Evolutionary conservation across 2,113 vertebrate species (phyloP).

Genomic region (Periophthalmodon schlosseri): DNA sequence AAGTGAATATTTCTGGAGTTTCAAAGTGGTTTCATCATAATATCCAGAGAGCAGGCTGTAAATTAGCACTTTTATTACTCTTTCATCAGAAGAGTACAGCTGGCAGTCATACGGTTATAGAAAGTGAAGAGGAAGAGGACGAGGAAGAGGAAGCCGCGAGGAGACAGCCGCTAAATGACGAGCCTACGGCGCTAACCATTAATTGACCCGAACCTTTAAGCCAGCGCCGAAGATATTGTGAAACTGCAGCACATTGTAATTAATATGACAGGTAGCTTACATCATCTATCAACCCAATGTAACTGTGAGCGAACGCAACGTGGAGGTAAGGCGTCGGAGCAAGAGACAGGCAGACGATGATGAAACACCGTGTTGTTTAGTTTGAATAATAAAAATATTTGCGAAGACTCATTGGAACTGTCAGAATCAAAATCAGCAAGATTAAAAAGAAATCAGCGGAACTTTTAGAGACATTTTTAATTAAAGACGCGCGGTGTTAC

Average conservation of each 20-base stretch:
- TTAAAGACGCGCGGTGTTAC: too few species aligned
- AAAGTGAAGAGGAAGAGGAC: slow-evolving; percentile 32
- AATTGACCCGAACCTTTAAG: slow-evolving; percentile 47
- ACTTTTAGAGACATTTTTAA: neutral
- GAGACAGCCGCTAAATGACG: slow-evolving; percentile 33
- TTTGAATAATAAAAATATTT: neutral
- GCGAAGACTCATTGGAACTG: neutral
- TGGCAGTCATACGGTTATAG: slow-evolving; percentile 43
- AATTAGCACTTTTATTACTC: slow-evolving; percentile 62
- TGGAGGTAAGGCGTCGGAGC: neutral
- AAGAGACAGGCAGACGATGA: neutral
- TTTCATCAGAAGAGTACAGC: slow-evolving; percentile 60
- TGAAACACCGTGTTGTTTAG: neutral
- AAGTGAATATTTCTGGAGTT: slow-evolving; percentile 50
- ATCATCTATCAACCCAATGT: neutral
- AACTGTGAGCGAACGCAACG: neutral
- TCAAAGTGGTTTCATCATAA: slow-evolving; percentile 69
- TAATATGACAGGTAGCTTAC: slow-evolving; percentile 24
- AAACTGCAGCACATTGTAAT: slow-evolving; percentile 23
- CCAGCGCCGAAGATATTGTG: slow-evolving; percentile 25
- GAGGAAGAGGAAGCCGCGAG: slow-evolving; percentile 24
- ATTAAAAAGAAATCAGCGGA: neutral
- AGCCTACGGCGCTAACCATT: slow-evolving; percentile 26
- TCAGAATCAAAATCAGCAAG: neutral
- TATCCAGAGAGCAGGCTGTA: slow-evolving; percentile 45